Percentiles rank a stretch among this genome's conserved stretches.
phyloP scores from a whole-genome alignment of 2,113 vertebrate species.

The Protobothrops flavoviridis region DNA sequence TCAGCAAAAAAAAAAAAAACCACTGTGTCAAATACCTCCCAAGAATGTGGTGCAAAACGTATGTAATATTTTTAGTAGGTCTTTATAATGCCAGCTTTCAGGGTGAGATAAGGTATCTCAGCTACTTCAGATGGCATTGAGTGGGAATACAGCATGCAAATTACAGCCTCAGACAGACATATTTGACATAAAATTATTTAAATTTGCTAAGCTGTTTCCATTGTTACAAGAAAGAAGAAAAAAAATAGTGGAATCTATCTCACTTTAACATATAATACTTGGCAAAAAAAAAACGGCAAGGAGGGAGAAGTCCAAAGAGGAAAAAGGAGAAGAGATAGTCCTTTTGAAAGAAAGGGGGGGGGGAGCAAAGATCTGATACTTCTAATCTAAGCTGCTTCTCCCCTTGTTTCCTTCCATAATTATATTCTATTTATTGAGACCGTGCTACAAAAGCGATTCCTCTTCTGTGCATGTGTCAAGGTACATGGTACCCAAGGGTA shows the following conservation, averaged over 20 bases:
- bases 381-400: background rate
- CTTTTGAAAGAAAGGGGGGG: background rate
- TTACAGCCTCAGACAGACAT: conserved; percentile 48
- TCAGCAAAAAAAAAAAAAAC: background rate
- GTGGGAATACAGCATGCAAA: conserved; percentile 62
- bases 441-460: background rate
- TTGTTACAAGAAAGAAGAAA: conserved; percentile 23
- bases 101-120: conserved; percentile 57
- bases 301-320: background rate
- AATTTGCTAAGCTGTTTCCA: conserved; percentile 46
- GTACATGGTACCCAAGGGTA: background rate
- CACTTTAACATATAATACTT: conserved; percentile 3
- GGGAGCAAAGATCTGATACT: background rate
- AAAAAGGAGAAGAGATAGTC: background rate
- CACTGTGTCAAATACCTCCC: conserved; percentile 20
- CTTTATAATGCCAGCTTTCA: conserved; percentile 53
- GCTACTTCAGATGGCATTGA: conserved; percentile 54
- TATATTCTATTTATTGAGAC: background rate
- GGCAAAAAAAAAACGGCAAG: background rate
- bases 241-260: conserved; percentile 12
- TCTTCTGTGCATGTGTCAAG: background rate
- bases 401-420: background rate
- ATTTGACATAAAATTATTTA: conserved; percentile 58
- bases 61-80: conserved; percentile 52
- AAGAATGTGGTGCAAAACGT: conserved; percentile 40